Percentiles rank a stretch among this genome's conserved stretches.
Conservation (phyloP, 2,888 invertebrate genomes). For the Drosophila lutescens region DNA sequence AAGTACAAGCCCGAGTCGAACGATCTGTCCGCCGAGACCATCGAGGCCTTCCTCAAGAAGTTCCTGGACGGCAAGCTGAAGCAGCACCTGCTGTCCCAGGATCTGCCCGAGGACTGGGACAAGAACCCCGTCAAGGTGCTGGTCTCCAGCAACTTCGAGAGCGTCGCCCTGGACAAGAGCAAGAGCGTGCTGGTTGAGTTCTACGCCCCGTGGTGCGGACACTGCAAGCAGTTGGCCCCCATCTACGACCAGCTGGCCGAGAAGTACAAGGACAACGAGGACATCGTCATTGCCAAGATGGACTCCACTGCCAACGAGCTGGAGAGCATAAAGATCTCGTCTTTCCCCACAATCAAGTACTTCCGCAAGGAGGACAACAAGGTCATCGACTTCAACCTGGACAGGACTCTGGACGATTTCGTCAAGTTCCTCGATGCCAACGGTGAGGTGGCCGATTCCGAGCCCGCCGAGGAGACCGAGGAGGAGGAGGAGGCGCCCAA, state of each 20-base stretch:
- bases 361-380: slow-evolving; percentile 97
- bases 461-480: slow-evolving; percentile 75
- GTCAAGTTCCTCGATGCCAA: slow-evolving; percentile 96
- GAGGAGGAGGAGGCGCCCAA: slow-evolving; percentile 81
- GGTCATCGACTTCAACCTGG: slow-evolving; percentile 96
- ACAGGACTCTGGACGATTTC: slow-evolving; percentile 96
- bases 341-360: slow-evolving; percentile 97
- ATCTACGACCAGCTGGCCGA: slow-evolving; percentile 98
- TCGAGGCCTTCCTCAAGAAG: slow-evolving; percentile 91
- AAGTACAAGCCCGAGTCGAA: slow-evolving; percentile 94
- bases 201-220: slow-evolving; percentile 99
- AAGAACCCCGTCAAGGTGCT: slow-evolving; percentile 95
- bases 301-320: slow-evolving; percentile 99
- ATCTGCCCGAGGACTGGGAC: slow-evolving; percentile 98
- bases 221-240: slow-evolving; percentile 98
- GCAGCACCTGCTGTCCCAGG: slow-evolving; percentile 97
- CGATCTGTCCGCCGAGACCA: slow-evolving; percentile 80
- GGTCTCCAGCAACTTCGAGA: slow-evolving; percentile 97
- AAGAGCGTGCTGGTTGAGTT: slow-evolving; percentile 99
- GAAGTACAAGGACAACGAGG: slow-evolving; percentile 93
- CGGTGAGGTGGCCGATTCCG: slow-evolving; percentile 90
- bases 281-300: slow-evolving; percentile 98
- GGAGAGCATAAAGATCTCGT: slow-evolving; percentile 96
- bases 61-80: slow-evolving; percentile 97
- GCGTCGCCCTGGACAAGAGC: slow-evolving; percentile 92